Evolutionary conservation across 2,113 vertebrate species (phyloP).

Genomic region (Dicentrarchus labrax): DNA sequence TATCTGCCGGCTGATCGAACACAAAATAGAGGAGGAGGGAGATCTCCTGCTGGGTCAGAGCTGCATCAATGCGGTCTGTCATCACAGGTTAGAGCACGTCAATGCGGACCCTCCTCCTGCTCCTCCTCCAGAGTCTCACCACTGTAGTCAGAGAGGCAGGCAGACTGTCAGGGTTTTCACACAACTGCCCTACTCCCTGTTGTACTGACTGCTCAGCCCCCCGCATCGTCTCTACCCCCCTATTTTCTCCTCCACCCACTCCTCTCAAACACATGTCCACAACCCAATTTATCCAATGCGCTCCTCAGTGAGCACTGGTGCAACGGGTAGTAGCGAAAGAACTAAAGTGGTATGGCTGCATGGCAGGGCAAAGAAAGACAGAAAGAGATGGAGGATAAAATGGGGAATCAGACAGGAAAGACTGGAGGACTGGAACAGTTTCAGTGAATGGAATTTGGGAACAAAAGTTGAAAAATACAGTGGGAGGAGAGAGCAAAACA

Average conservation of each 20-base stretch:
- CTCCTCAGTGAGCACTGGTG: slow-evolving; percentile 54
- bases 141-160: slow-evolving; percentile 22
- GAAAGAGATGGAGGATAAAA: slow-evolving; percentile 26
- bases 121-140: slow-evolving; percentile 40
- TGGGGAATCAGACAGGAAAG: slow-evolving; percentile 37
- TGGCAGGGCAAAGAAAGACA: background rate
- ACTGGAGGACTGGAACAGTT: slow-evolving; percentile 8
- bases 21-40: slow-evolving; percentile 50
- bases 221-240: slow-evolving; percentile 20
- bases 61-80: slow-evolving; percentile 70
- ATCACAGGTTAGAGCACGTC: slow-evolving; percentile 70
- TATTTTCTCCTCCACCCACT: slow-evolving; percentile 34
- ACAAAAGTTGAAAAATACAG: slow-evolving; percentile 25
- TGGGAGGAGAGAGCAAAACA: slow-evolving; percentile 47
- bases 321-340: slow-evolving; percentile 22
- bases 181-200: slow-evolving; percentile 54
- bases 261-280: slow-evolving; percentile 53
- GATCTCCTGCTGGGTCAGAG: slow-evolving; percentile 71
- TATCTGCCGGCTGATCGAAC: slow-evolving; percentile 72
- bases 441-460: slow-evolving; percentile 37
- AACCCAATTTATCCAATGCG: slow-evolving; percentile 64
- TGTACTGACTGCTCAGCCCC: slow-evolving; percentile 52
- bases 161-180: slow-evolving; percentile 66
- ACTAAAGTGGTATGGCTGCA: slow-evolving; percentile 20
- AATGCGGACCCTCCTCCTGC: slow-evolving; percentile 56